Percentiles rank a stretch among this genome's conserved stretches.
These are phyloP conservation scores for Pangasianodon gigas DNA, from an alignment of 2,113 vertebrate species.

Conservation along the genomic window DNA sequence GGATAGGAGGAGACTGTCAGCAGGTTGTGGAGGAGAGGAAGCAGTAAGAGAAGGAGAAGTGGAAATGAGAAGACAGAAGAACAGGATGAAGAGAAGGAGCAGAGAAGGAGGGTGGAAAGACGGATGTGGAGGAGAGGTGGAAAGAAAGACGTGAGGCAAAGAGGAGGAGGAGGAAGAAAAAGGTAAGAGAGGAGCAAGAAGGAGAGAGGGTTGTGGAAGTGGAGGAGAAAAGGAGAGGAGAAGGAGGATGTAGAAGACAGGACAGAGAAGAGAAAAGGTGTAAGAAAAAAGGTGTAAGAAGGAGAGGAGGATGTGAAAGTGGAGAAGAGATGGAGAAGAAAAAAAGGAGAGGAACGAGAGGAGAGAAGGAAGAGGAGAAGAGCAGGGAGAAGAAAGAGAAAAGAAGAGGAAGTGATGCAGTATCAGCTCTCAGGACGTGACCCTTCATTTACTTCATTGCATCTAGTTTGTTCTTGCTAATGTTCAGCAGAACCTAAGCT, in stretches of 20 bases:
- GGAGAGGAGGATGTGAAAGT: background rate
- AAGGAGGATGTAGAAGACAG: background rate
- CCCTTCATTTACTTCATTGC: background rate
- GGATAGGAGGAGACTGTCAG: background rate
- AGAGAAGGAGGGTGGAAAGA: too few relatives aligned
- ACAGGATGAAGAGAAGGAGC: background rate
- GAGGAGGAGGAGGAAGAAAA: background rate
- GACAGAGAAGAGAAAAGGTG: background rate
- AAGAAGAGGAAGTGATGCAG: background rate
- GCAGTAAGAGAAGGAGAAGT: background rate
- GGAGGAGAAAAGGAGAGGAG: background rate
- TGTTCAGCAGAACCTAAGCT: background rate
- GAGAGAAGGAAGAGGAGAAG: too few relatives aligned
- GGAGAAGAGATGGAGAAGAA: background rate
- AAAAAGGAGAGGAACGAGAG: too few relatives aligned
- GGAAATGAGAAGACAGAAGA: background rate
- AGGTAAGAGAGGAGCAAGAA: background rate
- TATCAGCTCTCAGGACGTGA: conserved; percentile 1
- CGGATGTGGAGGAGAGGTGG: too few relatives aligned
- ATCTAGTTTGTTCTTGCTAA: background rate
- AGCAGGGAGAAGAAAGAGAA: background rate
- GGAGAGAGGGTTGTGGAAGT: background rate
- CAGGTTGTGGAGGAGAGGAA: background rate
- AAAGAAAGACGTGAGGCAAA: too few relatives aligned
- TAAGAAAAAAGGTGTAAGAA: background rate